Base-by-base conservation (phyloP, 2,888 invertebrate genomes). In the Sinelater perroti region DNA sequence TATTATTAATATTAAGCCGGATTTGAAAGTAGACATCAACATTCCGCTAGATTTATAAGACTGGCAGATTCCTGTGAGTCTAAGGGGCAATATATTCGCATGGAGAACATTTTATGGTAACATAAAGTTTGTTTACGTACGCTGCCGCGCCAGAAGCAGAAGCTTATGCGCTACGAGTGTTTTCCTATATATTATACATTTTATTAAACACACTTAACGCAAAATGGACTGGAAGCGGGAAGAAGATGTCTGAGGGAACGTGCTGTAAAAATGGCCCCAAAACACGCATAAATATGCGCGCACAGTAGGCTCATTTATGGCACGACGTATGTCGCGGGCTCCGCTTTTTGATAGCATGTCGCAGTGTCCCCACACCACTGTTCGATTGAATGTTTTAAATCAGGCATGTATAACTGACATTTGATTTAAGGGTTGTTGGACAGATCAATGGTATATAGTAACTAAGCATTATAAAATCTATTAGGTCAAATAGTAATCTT, bases 81-180 rank as follows among this genome's bases (percentile, higher is more conserved):
- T 67, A 61, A 65, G 65, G 63, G 62, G 58, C 66, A 52, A 67
- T 67, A 66, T 67, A 66, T 64, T 63, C 66, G 60, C 64, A 63
- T 58, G 58, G 66, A 65, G 60, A 66, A 62, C 66, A 66, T 68
- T 71, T 71, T 71, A 71, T 70, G 69, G 62, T 64, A 67, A 67
- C 69, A 70, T 71, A 71, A 71, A 71, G 64, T 67, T 64, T 68
- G 68, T 70, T 69, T 70, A 69, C 69, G 63, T 67, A 65, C 60
- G 64, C 55, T 52, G 58, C 52, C 62, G 60, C 56, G 65, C 57
- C 38, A 58, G 62, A 49, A 64, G 44, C 44, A 60, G 51, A 42
- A 46, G 65, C 59, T 56, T 56, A 62, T 58, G 60, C 49, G 60
- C 61, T 64, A 59, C 56, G 60, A 62, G 62, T 61, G 63, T 67